Conservation (phyloP, 2,113 vertebrate species). For the Pholis gunnellus region DNA sequence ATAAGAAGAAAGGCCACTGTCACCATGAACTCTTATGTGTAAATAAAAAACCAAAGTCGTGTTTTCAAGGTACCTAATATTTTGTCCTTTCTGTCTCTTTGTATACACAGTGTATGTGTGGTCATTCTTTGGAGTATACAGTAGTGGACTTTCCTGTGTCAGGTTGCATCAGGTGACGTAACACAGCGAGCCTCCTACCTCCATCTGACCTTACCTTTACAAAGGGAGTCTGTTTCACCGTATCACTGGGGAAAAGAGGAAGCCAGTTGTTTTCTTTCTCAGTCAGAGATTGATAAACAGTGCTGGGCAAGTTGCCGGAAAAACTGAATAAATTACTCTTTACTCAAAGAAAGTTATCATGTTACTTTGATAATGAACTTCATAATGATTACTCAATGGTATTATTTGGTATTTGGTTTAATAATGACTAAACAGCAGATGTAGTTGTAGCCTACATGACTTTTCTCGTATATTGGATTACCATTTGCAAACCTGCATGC, state of each 20-base stretch:
- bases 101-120: neutral
- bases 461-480: neutral
- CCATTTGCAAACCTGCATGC: neutral
- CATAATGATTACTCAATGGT: too few relatives aligned
- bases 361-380: too few relatives aligned
- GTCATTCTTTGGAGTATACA: conserved; percentile 28
- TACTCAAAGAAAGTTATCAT: neutral
- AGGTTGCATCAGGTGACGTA: conserved; percentile 57
- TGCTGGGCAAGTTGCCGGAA: neutral
- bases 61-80: neutral
- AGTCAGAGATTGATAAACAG: neutral
- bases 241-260: conserved; percentile 6
- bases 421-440: neutral
- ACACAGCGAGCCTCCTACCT: conserved; percentile 43
- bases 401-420: neutral
- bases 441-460: neutral
- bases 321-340: neutral
- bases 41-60: neutral
- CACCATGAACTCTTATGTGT: neutral
- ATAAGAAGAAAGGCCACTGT: conserved; percentile 21
- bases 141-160: conserved; percentile 25
- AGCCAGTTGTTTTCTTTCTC: conserved; percentile 29
- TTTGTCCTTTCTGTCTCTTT: neutral
- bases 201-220: conserved; percentile 53
- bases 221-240: conserved; percentile 47